A percentile compares a stretch with the other conserved stretches of the same genome.
phyloP scores from a whole-genome alignment of 2,888 invertebrate genomes.

The Operophtera brumata region DNA sequence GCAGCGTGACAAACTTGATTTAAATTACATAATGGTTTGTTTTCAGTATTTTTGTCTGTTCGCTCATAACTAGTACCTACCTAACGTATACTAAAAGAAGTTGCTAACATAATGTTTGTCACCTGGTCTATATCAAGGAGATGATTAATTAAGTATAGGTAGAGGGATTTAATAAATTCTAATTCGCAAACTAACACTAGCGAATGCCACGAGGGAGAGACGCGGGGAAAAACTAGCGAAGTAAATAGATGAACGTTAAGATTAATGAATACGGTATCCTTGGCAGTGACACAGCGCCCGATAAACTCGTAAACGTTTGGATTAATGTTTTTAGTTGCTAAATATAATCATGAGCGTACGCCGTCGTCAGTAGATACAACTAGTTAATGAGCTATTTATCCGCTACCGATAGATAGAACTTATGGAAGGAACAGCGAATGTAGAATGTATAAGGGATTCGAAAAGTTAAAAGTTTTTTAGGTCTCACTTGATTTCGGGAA shows the following conservation, averaged over 20 bases:
- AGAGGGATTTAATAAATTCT: too few species aligned
- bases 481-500: too few species aligned
- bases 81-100: not conserved
- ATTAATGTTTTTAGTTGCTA: conserved; percentile 36
- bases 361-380: conserved; percentile 26
- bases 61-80: not conserved
- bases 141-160: too few species aligned
- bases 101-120: too few species aligned
- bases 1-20: too few species aligned
- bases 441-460: not conserved
- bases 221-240: conserved; percentile 5
- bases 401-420: conserved; percentile 14
- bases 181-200: too few species aligned
- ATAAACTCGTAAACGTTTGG: conserved; percentile 37
- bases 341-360: conserved; percentile 32
- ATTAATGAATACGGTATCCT: conserved; percentile 38
- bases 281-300: conserved; percentile 45
- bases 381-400: conserved; percentile 31
- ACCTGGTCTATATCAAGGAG: too few species aligned
- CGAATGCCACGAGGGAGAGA: not conserved
- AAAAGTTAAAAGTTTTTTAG: too few species aligned
- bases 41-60: not conserved
- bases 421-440: conserved; percentile 11
- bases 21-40: too few species aligned
- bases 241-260: conserved; percentile 28